phyloP scores from a whole-genome alignment of 1,140 invertebrate species.

The Drosophila hydei region DNA sequence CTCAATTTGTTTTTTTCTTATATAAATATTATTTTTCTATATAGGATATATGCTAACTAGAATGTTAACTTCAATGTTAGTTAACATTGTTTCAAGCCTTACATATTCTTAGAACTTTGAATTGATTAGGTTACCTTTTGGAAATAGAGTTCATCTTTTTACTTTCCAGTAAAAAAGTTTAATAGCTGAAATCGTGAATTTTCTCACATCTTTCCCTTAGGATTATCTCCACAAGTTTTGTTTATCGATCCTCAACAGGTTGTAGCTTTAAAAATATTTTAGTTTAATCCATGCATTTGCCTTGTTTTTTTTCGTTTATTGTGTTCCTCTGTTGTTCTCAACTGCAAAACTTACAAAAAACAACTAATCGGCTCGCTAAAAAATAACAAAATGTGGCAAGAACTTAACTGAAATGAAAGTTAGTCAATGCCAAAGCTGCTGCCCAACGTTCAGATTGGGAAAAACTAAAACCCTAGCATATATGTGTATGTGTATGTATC shows the following conservation, averaged over 20 bases:
- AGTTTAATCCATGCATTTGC: slow-evolving; percentile 22
- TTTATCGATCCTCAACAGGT: background rate
- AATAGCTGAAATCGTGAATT: too few species aligned
- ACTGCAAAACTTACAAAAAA: slow-evolving; percentile 35
- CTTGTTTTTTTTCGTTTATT: slow-evolving; percentile 48
- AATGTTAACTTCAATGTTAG: background rate
- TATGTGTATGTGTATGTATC: slow-evolving; percentile 20
- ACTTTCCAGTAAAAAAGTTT: too few species aligned
- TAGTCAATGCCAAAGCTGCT: slow-evolving; percentile 18
- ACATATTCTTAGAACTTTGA: too few species aligned
- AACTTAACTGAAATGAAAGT: background rate
- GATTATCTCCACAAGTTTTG: background rate
- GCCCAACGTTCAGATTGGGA: slow-evolving; percentile 10
- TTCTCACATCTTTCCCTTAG: too few species aligned
- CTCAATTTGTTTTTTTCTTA: background rate
- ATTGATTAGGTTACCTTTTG: background rate
- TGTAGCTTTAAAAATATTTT: slow-evolving; percentile 18
- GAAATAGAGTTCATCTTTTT: background rate
- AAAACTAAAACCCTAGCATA: slow-evolving; percentile 1
- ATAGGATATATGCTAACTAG: too few species aligned
- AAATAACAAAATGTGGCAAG: slow-evolving; percentile 26
- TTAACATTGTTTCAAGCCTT: background rate
- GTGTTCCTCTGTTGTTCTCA: slow-evolving; percentile 61
- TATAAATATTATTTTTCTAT: too few species aligned
- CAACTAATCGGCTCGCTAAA: slow-evolving; percentile 63